Evolutionary conservation across 1,140 invertebrate genomes (phyloP), one percentile per base, ranked within the genome.

Genomic region (Agraylea sexmaculata): DNA sequence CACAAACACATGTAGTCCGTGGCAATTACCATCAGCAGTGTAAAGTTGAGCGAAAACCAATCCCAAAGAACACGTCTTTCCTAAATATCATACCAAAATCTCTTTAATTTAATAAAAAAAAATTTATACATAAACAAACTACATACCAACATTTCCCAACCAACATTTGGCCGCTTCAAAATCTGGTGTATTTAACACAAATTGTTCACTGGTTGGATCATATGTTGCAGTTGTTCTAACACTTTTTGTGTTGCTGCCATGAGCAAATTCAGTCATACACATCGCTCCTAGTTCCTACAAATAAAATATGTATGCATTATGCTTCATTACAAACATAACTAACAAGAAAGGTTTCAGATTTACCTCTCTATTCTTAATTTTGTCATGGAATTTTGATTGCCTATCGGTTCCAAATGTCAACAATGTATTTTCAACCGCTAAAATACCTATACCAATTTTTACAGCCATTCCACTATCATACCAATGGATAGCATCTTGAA

Each of bases 121-220:
- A 8, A 25, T 25, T n/a, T 25, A n/a, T 27, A 21, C 2, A 28
- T 15, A 27, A 27, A 29, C 41, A 31, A n/a, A n/a, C n/a, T n/a
- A n/a, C n/a, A 47, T 38, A 77, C 87, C 85, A 63, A 92, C 68
- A 65, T 84, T 85, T 49, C 87, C 89, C 50, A 81, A 73, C 91
- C 91, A 97, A 62, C 87, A 91, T 72, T 97, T 97, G 29, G 87
- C 85, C 17, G 89, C 87, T 62, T 93, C 80, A 65, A 93, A 86
- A 61, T 90, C 83, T 0, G 91, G 88, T 1, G 90, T 87, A 57
- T 93, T 76, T 7, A 96, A 68, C 18, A 93, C 71, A 64, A 94
- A 95, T 59, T 80, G 74, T 65, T 82, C 64, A 6, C 71, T 77
- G 13, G 60, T 58, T 0, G 75, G 64, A 60, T 94, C 84, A 59